Conservation (phyloP, 2,888 invertebrate genomes). For the Parasteatoda lunata region DNA sequence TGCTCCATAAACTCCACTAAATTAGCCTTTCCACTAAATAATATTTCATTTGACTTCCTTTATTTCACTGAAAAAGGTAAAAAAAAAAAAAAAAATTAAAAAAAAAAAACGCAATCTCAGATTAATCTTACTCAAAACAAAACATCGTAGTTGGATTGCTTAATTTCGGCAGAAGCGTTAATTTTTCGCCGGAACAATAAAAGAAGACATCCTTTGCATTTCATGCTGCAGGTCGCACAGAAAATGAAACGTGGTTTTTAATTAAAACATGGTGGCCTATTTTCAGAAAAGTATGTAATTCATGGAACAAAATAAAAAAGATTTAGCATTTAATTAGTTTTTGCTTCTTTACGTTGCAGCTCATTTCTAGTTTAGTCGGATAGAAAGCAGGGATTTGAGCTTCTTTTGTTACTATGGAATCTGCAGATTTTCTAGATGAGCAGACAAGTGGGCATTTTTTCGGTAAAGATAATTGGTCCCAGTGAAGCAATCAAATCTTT, state of each 20-base stretch:
- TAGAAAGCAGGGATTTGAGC: no score
- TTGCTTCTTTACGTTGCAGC: constrained; percentile 9
- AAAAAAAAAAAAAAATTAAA: no score
- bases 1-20: no score
- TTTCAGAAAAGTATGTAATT: constrained; percentile 35
- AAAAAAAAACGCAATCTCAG: background rate
- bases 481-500: no score
- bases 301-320: background rate
- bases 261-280: constrained; percentile 31
- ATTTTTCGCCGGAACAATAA: constrained; percentile 23
- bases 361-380: no score
- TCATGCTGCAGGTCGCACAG: constrained; percentile 9
- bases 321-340: constrained; percentile 28
- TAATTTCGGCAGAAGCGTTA: constrained; percentile 36
- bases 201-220: background rate
- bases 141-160: constrained; percentile 15
- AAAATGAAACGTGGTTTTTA: constrained; percentile 20
- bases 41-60: no score
- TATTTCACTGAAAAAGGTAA: no score
- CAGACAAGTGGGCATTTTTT: no score
- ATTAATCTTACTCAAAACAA: constrained; percentile 1
- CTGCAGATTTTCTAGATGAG: no score
- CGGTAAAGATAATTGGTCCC: no score
- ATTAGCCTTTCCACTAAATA: no score
- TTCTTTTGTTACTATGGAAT: no score